Evolutionary conservation across 2,113 vertebrate species (phyloP).

Genomic region (Pluvialis apricaria): DNA sequence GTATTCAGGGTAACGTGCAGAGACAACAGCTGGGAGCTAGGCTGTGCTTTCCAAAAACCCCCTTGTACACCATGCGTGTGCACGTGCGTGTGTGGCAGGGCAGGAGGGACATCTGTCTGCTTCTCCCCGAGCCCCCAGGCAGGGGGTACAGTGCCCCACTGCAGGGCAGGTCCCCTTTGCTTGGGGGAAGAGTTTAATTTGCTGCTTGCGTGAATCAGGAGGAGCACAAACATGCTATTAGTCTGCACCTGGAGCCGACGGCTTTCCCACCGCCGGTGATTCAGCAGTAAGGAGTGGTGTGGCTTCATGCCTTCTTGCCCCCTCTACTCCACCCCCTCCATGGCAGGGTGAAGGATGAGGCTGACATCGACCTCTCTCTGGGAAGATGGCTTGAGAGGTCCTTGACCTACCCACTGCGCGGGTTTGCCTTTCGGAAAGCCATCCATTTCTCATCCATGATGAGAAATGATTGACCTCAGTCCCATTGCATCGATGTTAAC

Average conservation of each 20-base stretch:
- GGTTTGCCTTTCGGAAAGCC: not conserved
- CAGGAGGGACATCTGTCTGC: not conserved
- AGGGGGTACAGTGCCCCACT: not conserved
- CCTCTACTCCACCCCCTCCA: accelerated
- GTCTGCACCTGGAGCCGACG: not conserved
- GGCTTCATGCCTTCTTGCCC: not conserved
- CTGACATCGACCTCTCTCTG: not conserved
- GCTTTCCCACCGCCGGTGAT: not conserved
- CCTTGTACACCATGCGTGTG: not conserved
- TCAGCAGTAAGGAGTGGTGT: not conserved
- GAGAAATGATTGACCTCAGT: not conserved
- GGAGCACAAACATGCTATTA: not conserved
- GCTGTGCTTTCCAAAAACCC: not conserved
- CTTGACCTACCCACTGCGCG: not conserved
- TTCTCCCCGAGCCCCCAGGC: not conserved
- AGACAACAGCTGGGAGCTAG: not conserved
- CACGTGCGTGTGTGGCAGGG: too few species aligned
- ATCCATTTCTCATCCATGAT: not conserved
- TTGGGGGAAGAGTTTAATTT: not conserved
- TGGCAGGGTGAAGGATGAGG: not conserved
- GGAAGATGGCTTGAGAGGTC: not conserved
- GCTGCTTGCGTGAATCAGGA: not conserved
- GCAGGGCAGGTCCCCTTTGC: not conserved
- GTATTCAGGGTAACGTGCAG: not conserved
- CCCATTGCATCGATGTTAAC: not conserved